Percentiles rank a stretch among this genome's conserved stretches.
Conservation (phyloP, 2,888 invertebrate species). For the Aricia artaxerxes region DNA sequence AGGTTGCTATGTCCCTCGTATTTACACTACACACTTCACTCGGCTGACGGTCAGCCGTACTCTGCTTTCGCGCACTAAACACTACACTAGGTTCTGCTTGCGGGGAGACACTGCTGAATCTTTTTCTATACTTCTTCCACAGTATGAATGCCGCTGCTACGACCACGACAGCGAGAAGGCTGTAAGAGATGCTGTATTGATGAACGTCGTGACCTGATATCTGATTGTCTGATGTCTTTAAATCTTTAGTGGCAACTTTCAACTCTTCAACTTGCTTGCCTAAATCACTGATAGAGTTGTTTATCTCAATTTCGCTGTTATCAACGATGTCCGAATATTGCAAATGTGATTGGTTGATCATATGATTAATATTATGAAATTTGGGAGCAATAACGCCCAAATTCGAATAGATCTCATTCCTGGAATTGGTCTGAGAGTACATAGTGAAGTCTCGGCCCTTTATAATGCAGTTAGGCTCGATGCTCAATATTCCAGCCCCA, state of each 20-base stretch:
- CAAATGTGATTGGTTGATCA: neutral
- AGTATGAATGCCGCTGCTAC: too few species aligned
- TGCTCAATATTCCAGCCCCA: neutral
- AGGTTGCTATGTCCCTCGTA: too few species aligned
- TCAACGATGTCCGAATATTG: neutral
- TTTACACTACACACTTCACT: too few species aligned
- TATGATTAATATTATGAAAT: neutral
- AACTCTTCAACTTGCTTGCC: neutral
- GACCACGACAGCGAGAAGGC: too few species aligned
- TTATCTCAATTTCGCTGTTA: neutral
- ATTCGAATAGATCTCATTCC: neutral
- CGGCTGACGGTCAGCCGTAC: too few species aligned
- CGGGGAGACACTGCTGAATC: too few species aligned
- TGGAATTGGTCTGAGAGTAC: neutral
- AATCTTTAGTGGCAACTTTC: conserved; percentile 19
- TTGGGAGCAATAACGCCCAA: neutral
- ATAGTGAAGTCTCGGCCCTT: neutral
- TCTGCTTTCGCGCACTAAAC: too few species aligned
- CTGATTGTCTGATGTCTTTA: neutral
- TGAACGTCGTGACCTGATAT: too few species aligned
- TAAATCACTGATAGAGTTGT: neutral
- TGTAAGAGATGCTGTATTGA: too few species aligned
- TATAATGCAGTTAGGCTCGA: neutral
- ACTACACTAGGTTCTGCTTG: too few species aligned
- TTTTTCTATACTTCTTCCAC: too few species aligned